Conservation (phyloP, 2,888 invertebrate species). For the Napeogenes inachia region DNA sequence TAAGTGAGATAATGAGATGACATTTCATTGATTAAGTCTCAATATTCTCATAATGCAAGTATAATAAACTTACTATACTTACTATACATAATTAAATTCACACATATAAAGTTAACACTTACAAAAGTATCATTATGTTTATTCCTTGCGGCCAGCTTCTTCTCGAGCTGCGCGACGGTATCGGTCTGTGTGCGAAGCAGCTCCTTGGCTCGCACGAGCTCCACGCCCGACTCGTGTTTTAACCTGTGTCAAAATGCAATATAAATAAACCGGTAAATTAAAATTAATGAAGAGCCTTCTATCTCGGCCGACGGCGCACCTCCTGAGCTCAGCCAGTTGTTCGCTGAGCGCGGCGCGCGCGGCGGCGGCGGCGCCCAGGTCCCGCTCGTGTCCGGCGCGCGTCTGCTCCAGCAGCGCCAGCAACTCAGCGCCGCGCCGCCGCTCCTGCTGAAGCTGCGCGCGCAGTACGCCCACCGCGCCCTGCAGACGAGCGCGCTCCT, state of each 20-base stretch:
- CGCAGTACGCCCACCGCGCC: slow-evolving; percentile 66
- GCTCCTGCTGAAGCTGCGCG: slow-evolving; percentile 73
- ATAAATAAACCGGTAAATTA: not conserved
- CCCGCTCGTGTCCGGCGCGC: slow-evolving; percentile 56
- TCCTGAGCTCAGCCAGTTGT: slow-evolving; percentile 54
- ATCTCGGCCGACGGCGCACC: slow-evolving; percentile 38
- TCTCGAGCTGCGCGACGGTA: slow-evolving; percentile 71
- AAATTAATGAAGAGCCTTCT: not conserved
- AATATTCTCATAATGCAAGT: too few species aligned
- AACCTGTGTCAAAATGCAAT: slow-evolving; percentile 20
- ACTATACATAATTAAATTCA: too few species aligned
- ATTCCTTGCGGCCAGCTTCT: slow-evolving; percentile 48
- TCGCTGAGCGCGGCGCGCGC: slow-evolving; percentile 45
- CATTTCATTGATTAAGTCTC: not conserved
- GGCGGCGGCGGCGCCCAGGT: slow-evolving; percentile 43
- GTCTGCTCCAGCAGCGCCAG: slow-evolving; percentile 61
- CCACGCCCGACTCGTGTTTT: slow-evolving; percentile 60
- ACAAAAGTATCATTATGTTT: slow-evolving; percentile 16
- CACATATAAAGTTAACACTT: not conserved
- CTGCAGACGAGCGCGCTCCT: slow-evolving; percentile 65
- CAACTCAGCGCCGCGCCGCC: slow-evolving; percentile 63
- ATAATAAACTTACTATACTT: too few species aligned
- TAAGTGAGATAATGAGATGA: not conserved
- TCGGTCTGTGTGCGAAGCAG: slow-evolving; percentile 49
- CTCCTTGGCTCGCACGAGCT: slow-evolving; percentile 57